Percentiles rank a stretch among this genome's conserved stretches.
Conservation (phyloP, 2,888 invertebrate species). For the Agrochola macilenta region DNA sequence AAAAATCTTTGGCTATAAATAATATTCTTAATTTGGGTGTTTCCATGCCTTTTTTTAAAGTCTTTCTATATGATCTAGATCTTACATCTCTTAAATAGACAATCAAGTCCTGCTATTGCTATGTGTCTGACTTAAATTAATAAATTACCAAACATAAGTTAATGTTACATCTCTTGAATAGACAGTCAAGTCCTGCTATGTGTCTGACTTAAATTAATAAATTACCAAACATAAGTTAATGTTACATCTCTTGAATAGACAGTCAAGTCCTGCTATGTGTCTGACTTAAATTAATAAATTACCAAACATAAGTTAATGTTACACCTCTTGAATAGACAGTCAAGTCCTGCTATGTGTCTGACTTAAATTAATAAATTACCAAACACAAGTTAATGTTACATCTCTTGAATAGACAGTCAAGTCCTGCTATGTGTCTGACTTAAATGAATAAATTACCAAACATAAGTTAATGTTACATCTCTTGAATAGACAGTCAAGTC, state of each 20-base stretch:
- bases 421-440: too few relatives aligned
- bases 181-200: neutral
- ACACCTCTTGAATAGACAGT: neutral
- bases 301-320: neutral
- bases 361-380: neutral
- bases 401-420: neutral
- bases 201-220: neutral
- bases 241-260: too few relatives aligned
- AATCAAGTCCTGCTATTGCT: neutral
- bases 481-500: neutral
- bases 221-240: neutral
- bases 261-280: too few relatives aligned
- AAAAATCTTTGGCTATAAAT: neutral
- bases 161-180: neutral
- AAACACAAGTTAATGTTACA: neutral
- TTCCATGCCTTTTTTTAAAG: neutral
- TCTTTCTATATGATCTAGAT: neutral
- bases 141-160: neutral
- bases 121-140: neutral
- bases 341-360: neutral
- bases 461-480: neutral
- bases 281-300: neutral
- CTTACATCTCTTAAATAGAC: neutral
- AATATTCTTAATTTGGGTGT: neutral
- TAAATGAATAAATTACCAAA: neutral